Base-by-base conservation (phyloP, 2,113 vertebrate species). In the Grantiella picta region DNA sequence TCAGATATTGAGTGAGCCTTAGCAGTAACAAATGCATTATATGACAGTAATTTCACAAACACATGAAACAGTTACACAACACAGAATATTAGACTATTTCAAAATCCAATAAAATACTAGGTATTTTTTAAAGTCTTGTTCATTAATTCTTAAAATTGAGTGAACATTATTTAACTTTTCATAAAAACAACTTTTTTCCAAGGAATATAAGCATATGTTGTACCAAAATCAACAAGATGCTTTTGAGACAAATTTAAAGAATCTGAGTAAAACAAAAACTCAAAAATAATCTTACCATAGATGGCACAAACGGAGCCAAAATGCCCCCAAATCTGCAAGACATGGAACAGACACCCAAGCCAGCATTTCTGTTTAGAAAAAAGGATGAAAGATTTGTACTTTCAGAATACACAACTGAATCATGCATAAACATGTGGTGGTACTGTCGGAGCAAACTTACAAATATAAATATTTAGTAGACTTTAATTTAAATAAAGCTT, bases 331-430 rank as follows among this genome's bases (percentile, higher is more conserved):
- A 95, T 97, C 98, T 98, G 97, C 98, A 98, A 33, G 98, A 98
- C 99, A 99, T 99, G 71, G 98, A 98, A 65, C 98, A 99, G 35
- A 99, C 98, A 42, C 99, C 98, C 82, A 99, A 84, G n/a, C 98
- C 98, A 36, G 98, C 98, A 36, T 99, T 99, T 92, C 99, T 99
- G 94, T 84, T 95, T 89, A n/a, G 85, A 89, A 94, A 21, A 89
- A 81, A 95, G 66, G 11, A 69, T 76, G 31, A 91, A 66, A 82
- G 28, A 38, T 27, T 31, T 59, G 38, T 54, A 61, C 25, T 65
- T 76, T 68, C 38, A 78, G 28, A 90, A 82, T 3, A 57, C 12
- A 59, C 9, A 38, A 27, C 35, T 24, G 35, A 45, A 56, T 60
- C 28, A 27, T 3, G 10, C 19, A 47, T 11, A 5, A 83, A 42